These are phyloP conservation scores for Trichoplax adhaerens DNA, from an alignment of 37 sponge, comb jelly and placozoan species.

Conservation along the genomic window DNA sequence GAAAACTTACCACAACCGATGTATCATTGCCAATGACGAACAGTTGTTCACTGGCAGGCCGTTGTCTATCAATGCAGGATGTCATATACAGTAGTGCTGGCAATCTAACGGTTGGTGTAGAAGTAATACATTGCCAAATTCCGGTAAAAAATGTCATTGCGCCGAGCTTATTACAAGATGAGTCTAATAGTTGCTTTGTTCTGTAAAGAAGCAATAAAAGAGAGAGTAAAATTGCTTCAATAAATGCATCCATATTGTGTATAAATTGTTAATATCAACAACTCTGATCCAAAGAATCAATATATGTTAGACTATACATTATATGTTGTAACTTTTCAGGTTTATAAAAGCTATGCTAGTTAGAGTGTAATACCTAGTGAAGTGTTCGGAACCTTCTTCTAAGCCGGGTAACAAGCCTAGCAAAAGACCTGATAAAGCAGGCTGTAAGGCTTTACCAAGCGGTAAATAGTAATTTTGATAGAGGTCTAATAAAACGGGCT, in stretches of 20 bases:
- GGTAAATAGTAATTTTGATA: conserved; percentile 61
- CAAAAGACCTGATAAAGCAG: conserved; percentile 54
- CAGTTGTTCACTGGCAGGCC: conserved; percentile 26
- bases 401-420: conserved; percentile 67
- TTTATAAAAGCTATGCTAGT: too few relatives aligned
- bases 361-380: conserved; percentile 4
- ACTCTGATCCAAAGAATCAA: too few relatives aligned
- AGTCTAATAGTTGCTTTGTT: conserved; percentile 22
- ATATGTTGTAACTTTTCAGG: too few relatives aligned
- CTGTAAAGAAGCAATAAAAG: conserved; percentile 2
- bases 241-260: too few relatives aligned
- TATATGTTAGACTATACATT: too few relatives aligned
- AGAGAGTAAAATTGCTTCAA: too few relatives aligned
- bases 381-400: conserved; percentile 54
- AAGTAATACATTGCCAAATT: conserved; percentile 34
- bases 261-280: too few relatives aligned
- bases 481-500: conserved; percentile 45
- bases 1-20: conserved; percentile 16
- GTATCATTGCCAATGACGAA: conserved; percentile 23
- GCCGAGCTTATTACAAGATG: conserved; percentile 12
- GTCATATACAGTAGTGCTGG: conserved; percentile 23
- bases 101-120: conserved; percentile 15
- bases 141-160: conserved; percentile 19
- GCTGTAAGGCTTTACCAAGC: conserved; percentile 42
- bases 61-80: conserved; percentile 27